phyloP scores from a whole-genome alignment of 1,140 invertebrate species.

The Eulimnadia texana region DNA sequence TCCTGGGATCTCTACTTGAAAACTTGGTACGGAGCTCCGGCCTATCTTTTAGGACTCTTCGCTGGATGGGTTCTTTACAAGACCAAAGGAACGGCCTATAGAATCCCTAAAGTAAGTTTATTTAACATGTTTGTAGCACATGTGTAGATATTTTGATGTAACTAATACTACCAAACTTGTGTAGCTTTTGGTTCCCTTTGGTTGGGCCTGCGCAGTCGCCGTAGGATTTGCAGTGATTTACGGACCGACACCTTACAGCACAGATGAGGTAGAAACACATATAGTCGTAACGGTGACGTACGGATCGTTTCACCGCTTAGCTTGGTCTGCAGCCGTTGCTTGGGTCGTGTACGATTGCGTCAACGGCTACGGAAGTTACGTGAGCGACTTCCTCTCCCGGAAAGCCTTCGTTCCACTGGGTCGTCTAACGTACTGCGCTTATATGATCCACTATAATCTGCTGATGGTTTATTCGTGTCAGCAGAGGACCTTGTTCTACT shows the following conservation, averaged over 20 bases:
- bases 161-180: not conserved
- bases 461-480: constrained; percentile 55
- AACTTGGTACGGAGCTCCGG: not conserved
- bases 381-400: constrained; percentile 60
- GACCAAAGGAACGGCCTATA: not conserved
- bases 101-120: not conserved
- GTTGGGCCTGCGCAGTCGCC: not conserved
- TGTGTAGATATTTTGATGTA: not conserved
- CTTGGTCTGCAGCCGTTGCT: constrained; percentile 30
- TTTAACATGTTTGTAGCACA: too few relatives aligned
- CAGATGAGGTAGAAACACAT: constrained; percentile 30
- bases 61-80: constrained; percentile 8
- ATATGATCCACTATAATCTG: constrained; percentile 77
- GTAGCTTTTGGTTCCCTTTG: not conserved
- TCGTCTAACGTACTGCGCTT: constrained; percentile 76
- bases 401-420: constrained; percentile 63
- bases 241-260: not conserved
- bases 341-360: constrained; percentile 38
- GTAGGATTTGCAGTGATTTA: constrained; percentile 7
- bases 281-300: constrained; percentile 33
- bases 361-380: constrained; percentile 34
- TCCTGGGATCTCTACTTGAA: not conserved
- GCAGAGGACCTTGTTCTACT: constrained; percentile 55
- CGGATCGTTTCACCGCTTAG: constrained; percentile 27
- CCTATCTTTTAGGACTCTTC: constrained; percentile 10